Percentiles rank a stretch among this genome's conserved stretches.
phyloP scores from a whole-genome alignment of 2,888 invertebrate species.

The Melanostoma scalare region DNA sequence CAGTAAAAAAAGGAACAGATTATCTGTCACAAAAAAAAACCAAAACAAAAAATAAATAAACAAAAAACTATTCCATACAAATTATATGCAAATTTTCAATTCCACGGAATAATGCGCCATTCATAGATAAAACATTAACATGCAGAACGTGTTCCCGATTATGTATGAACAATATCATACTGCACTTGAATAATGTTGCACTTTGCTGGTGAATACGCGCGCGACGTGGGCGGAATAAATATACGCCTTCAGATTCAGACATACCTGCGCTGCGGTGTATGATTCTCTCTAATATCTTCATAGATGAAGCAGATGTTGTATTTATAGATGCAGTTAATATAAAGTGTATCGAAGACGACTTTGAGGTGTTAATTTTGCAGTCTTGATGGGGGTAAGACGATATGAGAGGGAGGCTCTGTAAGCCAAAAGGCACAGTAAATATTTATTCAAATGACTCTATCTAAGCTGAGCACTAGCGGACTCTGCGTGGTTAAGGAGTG shows the following conservation, averaged over 20 bases:
- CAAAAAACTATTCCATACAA: constrained; percentile 47
- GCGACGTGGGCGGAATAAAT: constrained; percentile 64
- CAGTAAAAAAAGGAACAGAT: constrained; percentile 29
- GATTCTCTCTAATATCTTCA: constrained; percentile 47
- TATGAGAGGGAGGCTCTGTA: constrained; percentile 19
- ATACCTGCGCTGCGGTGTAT: not conserved
- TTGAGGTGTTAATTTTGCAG: constrained; percentile 57
- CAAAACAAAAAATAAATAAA: constrained; percentile 4
- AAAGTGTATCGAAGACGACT: constrained; percentile 58
- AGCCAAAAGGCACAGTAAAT: constrained; percentile 59
- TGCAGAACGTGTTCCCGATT: constrained; percentile 59
- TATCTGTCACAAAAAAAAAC: constrained; percentile 20
- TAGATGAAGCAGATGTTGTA: constrained; percentile 18
- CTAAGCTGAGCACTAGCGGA: constrained; percentile 4
- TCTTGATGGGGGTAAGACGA: not conserved
- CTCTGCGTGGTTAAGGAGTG: constrained; percentile 51
- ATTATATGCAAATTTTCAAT: constrained; percentile 69
- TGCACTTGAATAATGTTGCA: constrained; percentile 68
- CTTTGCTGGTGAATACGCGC: constrained; percentile 50
- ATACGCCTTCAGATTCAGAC: constrained; percentile 32
- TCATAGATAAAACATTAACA: constrained; percentile 49
- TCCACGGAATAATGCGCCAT: constrained; percentile 52
- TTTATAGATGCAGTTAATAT: constrained; percentile 3
- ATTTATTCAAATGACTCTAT: constrained; percentile 68
- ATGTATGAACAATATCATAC: constrained; percentile 56